These are phyloP conservation scores for Latrodectus geometricus DNA, from an alignment of 1,140 invertebrate species.

Conservation along the genomic window DNA sequence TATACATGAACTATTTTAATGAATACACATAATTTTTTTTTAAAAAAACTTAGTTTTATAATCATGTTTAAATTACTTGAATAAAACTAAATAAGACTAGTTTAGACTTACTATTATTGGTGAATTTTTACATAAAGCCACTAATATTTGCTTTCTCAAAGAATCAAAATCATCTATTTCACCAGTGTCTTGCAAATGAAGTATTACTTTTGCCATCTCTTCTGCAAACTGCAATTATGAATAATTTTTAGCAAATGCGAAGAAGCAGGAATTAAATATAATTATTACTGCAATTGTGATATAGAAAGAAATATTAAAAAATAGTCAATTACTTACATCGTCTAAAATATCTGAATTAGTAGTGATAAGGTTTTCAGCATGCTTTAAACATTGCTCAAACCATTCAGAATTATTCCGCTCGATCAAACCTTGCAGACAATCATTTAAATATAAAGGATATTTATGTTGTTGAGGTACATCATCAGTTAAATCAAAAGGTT, in stretches of 20 bases:
- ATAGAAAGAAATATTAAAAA: neutral
- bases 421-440: slow-evolving; percentile 80
- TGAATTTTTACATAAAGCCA: too few relatives aligned
- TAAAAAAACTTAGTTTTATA: too few relatives aligned
- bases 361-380: slow-evolving; percentile 78
- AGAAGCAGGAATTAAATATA: neutral
- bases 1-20: too few relatives aligned
- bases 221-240: slow-evolving; percentile 72
- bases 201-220: slow-evolving; percentile 80
- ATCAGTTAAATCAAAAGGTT: slow-evolving; percentile 86
- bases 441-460: slow-evolving; percentile 82
- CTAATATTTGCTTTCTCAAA: too few relatives aligned
- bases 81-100: too few relatives aligned
- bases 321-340: slow-evolving; percentile 71
- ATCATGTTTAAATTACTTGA: too few relatives aligned
- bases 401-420: slow-evolving; percentile 76
- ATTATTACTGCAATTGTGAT: neutral
- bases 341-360: slow-evolving; percentile 74
- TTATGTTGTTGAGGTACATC: slow-evolving; percentile 74
- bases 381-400: slow-evolving; percentile 76
- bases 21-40: too few relatives aligned
- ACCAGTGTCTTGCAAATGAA: slow-evolving; percentile 69
- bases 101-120: too few relatives aligned
- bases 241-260: neutral
- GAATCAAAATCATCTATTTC: too few relatives aligned